Evolutionary conservation across 2,113 vertebrate species (phyloP).

Genomic region (Notothenia coriiceps): DNA sequence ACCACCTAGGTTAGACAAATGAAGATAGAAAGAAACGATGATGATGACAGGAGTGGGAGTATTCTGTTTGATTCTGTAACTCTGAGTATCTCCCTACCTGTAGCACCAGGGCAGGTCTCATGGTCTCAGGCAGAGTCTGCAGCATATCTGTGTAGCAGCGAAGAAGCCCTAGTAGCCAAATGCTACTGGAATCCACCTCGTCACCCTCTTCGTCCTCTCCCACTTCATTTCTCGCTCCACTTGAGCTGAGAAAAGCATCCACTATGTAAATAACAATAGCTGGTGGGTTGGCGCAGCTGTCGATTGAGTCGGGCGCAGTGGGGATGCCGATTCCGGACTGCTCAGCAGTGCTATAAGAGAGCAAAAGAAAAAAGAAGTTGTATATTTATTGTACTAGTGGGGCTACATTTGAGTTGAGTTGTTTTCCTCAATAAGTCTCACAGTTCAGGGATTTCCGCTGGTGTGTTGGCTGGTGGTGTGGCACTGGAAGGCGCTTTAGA

Average conservation of each 20-base stretch:
- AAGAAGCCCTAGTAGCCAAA: conserved; percentile 94
- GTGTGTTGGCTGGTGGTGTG: conserved; percentile 77
- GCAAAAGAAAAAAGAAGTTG: neutral
- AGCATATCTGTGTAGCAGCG: conserved; percentile 97
- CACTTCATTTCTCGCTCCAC: conserved; percentile 87
- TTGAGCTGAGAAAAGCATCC: conserved; percentile 92
- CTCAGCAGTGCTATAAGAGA: conserved; percentile 85
- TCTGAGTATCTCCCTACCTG: conserved; percentile 83
- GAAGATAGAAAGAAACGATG: neutral
- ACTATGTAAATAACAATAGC: conserved; percentile 96
- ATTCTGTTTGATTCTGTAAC: neutral
- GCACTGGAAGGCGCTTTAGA: conserved; percentile 81
- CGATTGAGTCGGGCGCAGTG: conserved; percentile 89
- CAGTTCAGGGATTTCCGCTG: conserved; percentile 79
- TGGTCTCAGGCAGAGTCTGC: conserved; percentile 90
- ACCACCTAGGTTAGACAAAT: conserved; percentile 86
- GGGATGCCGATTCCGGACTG: conserved; percentile 94
- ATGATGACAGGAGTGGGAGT: neutral
- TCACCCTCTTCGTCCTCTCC: conserved; percentile 92
- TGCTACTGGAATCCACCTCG: conserved; percentile 89
- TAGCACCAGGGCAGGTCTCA: conserved; percentile 93
- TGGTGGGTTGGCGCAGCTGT: conserved; percentile 91
- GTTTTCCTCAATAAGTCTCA: conserved; percentile 42
- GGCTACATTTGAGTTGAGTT: neutral
- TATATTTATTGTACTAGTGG: neutral